Base-by-base conservation (phyloP, 2,113 vertebrate species). In the Varanus salvator region DNA sequence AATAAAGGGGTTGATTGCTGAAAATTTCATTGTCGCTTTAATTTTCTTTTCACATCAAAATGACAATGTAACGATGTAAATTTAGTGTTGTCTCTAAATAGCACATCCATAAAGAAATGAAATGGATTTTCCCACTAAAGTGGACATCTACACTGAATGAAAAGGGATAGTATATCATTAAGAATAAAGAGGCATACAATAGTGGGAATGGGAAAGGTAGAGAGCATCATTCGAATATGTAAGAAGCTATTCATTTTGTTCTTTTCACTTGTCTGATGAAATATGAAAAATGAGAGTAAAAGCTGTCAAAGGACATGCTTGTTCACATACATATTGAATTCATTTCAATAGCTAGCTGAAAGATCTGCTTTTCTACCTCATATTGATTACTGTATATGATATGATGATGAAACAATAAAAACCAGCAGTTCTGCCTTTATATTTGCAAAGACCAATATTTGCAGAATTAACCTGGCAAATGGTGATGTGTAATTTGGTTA, bases 101-200 rank as follows among this genome's bases (percentile, higher is more conserved):
- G 4, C 14, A 19, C 6, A 91, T 19, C 60, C 89, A 21, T 89
- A 11, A 29, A 76, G 48, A 60, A 87, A 86, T 52, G 31, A 89
- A 90, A 75, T 57, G 11, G 68, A 78, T 84, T 69, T 34, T 0
- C 77, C 74, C 78, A 76, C 50, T 34, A 4, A 48, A 54, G 7
- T 4, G n/a, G 44, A 44, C 23, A 38, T 29, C 29, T 89, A 66
- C 86, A 91, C 89, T 71, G 38, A 93, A 77, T 87, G 0, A 80
- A 88, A 90, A 17, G 0, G 57, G 31, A 31, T 85, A 87, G 31
- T 78, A 85, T 87, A 68, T 93, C 9, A 83, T 72, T 90, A 88
- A 29, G 8, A 44, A 77, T 31, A 1, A 34, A 66, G 84, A 60
- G 31, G 60, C 5, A 84, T 72, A 74, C 21, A 89, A 80, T 34